These are phyloP conservation scores for Epinephelus malabaricus DNA, from an alignment of 2,797 vertebrate species.

Conservation along the genomic window DNA sequence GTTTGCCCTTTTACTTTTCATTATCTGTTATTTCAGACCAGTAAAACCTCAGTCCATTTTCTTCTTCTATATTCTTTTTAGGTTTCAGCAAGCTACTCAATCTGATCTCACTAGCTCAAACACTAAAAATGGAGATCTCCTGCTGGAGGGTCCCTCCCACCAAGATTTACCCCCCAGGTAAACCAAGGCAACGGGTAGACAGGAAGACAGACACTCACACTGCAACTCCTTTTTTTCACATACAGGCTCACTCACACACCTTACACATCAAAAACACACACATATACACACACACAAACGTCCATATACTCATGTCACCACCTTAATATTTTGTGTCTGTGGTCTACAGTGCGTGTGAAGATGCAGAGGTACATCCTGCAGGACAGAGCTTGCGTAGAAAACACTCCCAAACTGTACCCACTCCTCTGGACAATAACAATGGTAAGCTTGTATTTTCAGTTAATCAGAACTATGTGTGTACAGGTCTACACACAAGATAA, in stretches of 20 bases:
- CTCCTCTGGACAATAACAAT: conserved; percentile 23
- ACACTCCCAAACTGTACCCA: conserved; percentile 30
- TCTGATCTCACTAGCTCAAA: conserved; percentile 59
- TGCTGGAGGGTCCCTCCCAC: conserved; percentile 35
- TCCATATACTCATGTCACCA: background rate
- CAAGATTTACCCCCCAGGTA: conserved; percentile 68
- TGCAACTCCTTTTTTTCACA: background rate
- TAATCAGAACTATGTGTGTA: conserved; percentile 7
- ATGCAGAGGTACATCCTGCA: conserved; percentile 35
- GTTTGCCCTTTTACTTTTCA: background rate
- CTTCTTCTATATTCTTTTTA: conserved; percentile 43
- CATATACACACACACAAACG: background rate
- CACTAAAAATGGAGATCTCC: conserved; percentile 44
- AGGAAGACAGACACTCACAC: conserved; percentile 18
- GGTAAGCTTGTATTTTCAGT: conserved; percentile 62
- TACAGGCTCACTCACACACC: background rate
- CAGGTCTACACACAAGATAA: background rate
- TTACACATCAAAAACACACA: conserved; percentile 13
- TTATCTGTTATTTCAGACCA: conserved; percentile 11
- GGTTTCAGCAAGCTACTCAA: conserved; percentile 68
- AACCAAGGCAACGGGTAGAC: conserved; percentile 10
- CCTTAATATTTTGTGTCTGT: conserved; percentile 40
- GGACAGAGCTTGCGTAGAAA: conserved; percentile 44
- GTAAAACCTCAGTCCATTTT: background rate
- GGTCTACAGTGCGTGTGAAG: conserved; percentile 58